Conservation (phyloP, 2,797 vertebrate genomes). For the Urophycis tenuis region DNA sequence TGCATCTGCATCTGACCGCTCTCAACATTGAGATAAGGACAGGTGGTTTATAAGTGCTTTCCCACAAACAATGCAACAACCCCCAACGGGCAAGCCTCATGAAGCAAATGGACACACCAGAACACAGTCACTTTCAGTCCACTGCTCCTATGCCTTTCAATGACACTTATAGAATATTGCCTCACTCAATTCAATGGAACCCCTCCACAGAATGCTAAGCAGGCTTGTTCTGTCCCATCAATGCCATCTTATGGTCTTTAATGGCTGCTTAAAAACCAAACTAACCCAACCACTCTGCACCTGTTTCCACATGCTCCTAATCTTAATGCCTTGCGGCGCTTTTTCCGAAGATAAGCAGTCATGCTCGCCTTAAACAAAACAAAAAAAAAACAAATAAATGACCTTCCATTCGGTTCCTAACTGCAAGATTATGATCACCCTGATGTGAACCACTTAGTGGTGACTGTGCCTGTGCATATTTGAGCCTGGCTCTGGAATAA, state of each 20-base stretch:
- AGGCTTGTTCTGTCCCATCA: conserved; percentile 47
- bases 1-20: no score
- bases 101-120: conserved; percentile 48
- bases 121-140: conserved; percentile 52
- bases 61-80: conserved; percentile 5
- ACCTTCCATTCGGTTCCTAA: conserved; percentile 41
- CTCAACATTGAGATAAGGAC: neutral
- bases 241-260: conserved; percentile 32
- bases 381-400: conserved; percentile 29
- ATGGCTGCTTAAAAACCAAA: neutral
- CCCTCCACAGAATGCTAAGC: conserved; percentile 41
- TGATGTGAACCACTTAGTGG: conserved; percentile 35
- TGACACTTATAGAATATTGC: conserved; percentile 57
- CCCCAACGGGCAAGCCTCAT: conserved; percentile 56
- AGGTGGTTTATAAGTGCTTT: conserved; percentile 42
- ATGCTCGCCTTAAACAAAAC: neutral
- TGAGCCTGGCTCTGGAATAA: conserved; percentile 19
- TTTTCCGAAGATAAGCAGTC: conserved; percentile 28
- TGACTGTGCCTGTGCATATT: conserved; percentile 35
- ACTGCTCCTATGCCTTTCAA: conserved; percentile 59
- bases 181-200: conserved; percentile 45
- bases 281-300: neutral
- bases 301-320: conserved; percentile 52
- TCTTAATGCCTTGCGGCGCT: conserved; percentile 37
- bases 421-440: conserved; percentile 39